Evolutionary conservation across 2,888 invertebrate genomes (phyloP).

Genomic region (Falcaria lacertinaria): DNA sequence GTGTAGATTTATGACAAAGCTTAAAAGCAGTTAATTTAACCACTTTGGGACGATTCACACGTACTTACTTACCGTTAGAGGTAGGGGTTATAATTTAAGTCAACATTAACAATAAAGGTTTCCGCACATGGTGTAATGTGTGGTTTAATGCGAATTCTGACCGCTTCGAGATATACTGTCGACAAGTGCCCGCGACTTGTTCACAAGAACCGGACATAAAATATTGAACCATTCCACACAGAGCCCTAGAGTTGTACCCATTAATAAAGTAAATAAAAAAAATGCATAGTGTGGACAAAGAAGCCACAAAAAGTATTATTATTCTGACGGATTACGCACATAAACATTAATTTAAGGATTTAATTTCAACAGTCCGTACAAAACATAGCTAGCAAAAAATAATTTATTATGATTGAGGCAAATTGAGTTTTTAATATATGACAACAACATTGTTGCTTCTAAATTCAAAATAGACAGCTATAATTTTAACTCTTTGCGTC

Average conservation of each 20-base stretch:
- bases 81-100: conserved; percentile 14
- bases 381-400: neutral
- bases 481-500: neutral
- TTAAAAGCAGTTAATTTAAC: no score
- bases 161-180: conserved; percentile 73
- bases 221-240: conserved; percentile 38
- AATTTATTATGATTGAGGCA: neutral
- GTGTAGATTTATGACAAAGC: no score
- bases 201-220: conserved; percentile 73
- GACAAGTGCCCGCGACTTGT: conserved; percentile 65
- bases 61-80: conserved; percentile 3
- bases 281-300: neutral
- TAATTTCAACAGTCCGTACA: neutral
- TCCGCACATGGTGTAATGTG: conserved; percentile 9
- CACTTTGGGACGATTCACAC: no score
- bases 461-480: neutral
- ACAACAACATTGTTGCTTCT: neutral
- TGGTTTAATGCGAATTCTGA: conserved; percentile 38
- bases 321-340: neutral
- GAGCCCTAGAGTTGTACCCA: conserved; percentile 6
- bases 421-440: neutral
- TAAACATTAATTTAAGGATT: neutral
- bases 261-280: neutral
- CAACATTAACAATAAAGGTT: conserved; percentile 16
- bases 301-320: neutral